Evolutionary conservation across 2,113 vertebrate genomes (phyloP).

Genomic region (Clarias macrocephalus): DNA sequence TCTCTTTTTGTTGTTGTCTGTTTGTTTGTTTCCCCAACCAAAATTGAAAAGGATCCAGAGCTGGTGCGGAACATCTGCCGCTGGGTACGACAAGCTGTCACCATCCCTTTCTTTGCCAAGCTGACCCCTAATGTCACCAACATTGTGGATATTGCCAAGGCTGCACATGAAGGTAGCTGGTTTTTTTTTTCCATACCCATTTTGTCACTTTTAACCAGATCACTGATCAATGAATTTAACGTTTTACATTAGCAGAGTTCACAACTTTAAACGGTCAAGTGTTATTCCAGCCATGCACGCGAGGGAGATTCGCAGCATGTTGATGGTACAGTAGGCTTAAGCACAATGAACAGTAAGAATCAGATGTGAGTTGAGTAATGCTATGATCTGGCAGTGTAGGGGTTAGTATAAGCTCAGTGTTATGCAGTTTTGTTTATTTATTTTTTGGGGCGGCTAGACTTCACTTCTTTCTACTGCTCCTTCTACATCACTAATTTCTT

Average conservation of each 20-base stretch:
- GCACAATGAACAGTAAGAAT: background rate
- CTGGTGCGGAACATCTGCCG: constrained; percentile 89
- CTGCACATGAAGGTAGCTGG: constrained; percentile 84
- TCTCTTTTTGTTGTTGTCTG: constrained; percentile 33
- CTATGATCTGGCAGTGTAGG: constrained; percentile 51
- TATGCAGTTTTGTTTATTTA: constrained; percentile 45
- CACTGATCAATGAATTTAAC: constrained; percentile 20
- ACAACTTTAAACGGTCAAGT: constrained; percentile 3
- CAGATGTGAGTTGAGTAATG: constrained; percentile 24
- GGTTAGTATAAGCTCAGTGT: constrained; percentile 10
- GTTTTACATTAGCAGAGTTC: constrained; percentile 7
- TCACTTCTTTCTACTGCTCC: constrained; percentile 52
- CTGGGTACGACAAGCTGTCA: constrained; percentile 89
- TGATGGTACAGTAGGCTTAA: background rate
- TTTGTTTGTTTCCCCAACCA: constrained; percentile 65
- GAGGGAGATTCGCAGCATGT: background rate
- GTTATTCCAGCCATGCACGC: background rate
- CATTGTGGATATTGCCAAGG: constrained; percentile 86
- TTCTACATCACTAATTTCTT: constrained; percentile 42
- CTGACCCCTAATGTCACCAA: constrained; percentile 94
- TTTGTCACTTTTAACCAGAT: background rate
- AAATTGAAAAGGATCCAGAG: constrained; percentile 84
- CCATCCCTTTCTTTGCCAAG: constrained; percentile 94
- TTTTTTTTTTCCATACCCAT: background rate
- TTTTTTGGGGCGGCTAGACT: constrained; percentile 40